phyloP scores from a whole-genome alignment of 2,888 invertebrate genomes.

The Petrolisthes manimaculis region DNA sequence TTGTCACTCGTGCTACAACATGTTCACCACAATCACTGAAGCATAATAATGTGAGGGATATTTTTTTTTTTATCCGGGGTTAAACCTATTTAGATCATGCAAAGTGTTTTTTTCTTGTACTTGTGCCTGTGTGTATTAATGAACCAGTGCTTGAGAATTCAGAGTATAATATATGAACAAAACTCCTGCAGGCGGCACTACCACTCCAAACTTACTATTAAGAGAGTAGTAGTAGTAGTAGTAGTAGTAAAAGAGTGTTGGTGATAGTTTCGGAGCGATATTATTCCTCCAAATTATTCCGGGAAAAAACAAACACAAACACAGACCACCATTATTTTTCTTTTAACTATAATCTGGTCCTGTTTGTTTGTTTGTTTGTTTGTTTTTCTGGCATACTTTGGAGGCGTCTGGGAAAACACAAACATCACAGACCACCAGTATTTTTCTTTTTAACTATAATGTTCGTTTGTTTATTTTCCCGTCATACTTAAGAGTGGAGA shows the following conservation, averaged over 20 bases:
- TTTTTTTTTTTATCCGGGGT: neutral
- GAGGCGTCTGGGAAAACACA: neutral
- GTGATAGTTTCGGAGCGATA: too few relatives aligned
- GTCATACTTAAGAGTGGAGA: neutral
- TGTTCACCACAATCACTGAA: constrained; percentile 32
- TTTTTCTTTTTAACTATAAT: too few relatives aligned
- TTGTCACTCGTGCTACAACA: constrained; percentile 18
- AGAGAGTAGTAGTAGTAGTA: too few relatives aligned
- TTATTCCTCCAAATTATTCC: neutral
- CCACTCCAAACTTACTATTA: too few relatives aligned
- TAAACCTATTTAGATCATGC: neutral
- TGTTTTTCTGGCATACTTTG: neutral
- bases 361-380: constrained; percentile 7
- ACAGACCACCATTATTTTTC: too few relatives aligned
- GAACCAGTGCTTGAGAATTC: constrained; percentile 20
- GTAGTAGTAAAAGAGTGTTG: too few relatives aligned
- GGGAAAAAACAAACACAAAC: too few relatives aligned
- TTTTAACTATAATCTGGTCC: neutral
- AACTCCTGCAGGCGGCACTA: too few relatives aligned
- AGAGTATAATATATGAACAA: neutral
- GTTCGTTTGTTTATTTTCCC: constrained; percentile 7
- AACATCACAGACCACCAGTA: too few relatives aligned
- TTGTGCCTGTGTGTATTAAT: constrained; percentile 29
- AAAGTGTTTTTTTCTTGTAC: constrained; percentile 5
- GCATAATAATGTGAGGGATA: constrained; percentile 11